Evolutionary conservation across 2,113 vertebrate species (phyloP), one percentile per base, ranked within the genome.

Genomic region (Actinemys pallida): DNA sequence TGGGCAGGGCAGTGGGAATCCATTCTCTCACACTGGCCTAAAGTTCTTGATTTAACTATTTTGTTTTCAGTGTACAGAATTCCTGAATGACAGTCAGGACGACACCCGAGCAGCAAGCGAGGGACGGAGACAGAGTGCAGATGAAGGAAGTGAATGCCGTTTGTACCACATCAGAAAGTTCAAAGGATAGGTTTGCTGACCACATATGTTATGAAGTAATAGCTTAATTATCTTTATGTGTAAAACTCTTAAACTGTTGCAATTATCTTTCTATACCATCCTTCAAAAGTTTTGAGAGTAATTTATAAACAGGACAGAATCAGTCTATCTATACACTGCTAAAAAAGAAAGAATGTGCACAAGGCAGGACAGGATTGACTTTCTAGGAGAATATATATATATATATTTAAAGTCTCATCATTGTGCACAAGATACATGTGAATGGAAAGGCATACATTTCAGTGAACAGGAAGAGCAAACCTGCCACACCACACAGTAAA

Each of bases 41-140:
- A 81, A 89, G 92, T 83, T 94, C 92, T 95, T 59, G 93, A 52
- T 96, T 47, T 20, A 83, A 92, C 87, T 93, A 3, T 10, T 95
- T 88, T 96, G 57, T 92, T 86, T 93, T 83, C 76, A 72, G 95
- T 86, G 72, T 29, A 83, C 72, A 78, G 86, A 93, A 14, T 92
- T 65, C 10, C 69, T 75, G 49, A 65, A 13, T 1, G 69, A 25
- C 5, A 81, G 7, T 2, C 8, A 57, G 11, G 76, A 17, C 24
- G 76, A 82, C 59, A 52, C 76, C 1, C 79, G 84, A 93, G 69
- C 56, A 72, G 89, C 52, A 7, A 50, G 80, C 0, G 10, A 42
- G 17, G 84, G 85, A 88, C 2, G 31, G 82, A 87, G 13, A 69
- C 88, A 47, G 12, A 35, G n/a, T 0, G 22, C 49, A 57, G 84